Evolutionary conservation across 2,888 invertebrate genomes (phyloP).

Genomic region (Drosophila greeni): DNA sequence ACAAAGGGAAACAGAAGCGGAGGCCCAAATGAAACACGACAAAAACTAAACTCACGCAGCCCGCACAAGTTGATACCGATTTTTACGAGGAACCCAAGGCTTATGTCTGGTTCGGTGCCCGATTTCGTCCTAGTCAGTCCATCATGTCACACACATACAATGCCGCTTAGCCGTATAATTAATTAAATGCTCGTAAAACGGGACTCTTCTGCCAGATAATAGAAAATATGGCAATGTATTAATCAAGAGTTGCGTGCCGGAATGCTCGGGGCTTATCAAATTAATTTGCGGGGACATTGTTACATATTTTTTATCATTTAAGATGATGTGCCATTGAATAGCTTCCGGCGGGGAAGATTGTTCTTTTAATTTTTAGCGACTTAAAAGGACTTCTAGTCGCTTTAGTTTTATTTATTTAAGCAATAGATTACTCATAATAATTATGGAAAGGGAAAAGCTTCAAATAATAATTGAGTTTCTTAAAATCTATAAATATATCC

Average conservation of each 20-base stretch:
- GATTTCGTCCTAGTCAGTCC: conserved; percentile 40
- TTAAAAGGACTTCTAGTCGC: rapidly evolving
- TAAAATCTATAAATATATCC: too few relatives aligned
- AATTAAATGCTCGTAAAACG: conserved; percentile 46
- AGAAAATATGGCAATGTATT: conserved; percentile 36
- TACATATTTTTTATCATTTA: conserved; percentile 13
- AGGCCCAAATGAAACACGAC: conserved; percentile 33
- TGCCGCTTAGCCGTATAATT: conserved; percentile 44
- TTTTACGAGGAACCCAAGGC: conserved; percentile 22
- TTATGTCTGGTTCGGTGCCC: not conserved
- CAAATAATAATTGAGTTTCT: too few relatives aligned
- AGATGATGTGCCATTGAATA: not conserved
- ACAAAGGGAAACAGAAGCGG: conserved; percentile 30
- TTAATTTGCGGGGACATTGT: conserved; percentile 29
- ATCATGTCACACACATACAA: conserved; percentile 41
- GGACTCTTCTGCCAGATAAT: conserved; percentile 24
- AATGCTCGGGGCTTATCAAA: conserved; percentile 11
- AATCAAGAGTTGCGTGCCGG: conserved; percentile 41
- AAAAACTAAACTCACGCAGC: conserved; percentile 53
- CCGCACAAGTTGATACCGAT: conserved; percentile 62
- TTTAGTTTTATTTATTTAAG: not conserved
- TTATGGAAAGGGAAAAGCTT: too few relatives aligned
- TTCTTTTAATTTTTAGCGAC: too few relatives aligned
- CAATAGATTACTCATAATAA: not conserved
- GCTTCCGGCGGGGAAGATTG: not conserved